A percentile compares a stretch with the other conserved stretches of the same genome.
phyloP scores from a whole-genome alignment of 2,797 vertebrate species.

The Malurus splendens region DNA sequence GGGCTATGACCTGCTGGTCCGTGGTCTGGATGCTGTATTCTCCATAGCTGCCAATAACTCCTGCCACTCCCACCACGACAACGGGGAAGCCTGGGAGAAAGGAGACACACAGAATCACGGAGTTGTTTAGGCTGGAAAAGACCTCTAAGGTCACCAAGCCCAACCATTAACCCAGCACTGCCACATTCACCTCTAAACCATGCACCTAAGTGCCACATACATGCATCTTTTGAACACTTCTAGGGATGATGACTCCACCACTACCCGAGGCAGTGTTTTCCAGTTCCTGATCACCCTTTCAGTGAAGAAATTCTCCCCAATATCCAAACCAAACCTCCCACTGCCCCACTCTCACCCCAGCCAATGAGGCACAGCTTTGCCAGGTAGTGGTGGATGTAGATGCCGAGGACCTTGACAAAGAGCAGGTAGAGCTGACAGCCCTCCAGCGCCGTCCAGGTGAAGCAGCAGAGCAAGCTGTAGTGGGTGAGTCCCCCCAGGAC shows the following conservation, averaged over 20 bases:
- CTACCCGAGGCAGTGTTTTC: background rate
- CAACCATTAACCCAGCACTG: background rate
- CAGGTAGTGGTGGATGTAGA: conserved; percentile 75
- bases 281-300: background rate
- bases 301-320: background rate
- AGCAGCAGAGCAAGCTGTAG: conserved; percentile 79
- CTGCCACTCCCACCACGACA: conserved; percentile 43
- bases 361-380: conserved; percentile 76
- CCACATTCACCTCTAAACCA: background rate
- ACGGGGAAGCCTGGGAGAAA: conserved; percentile 50
- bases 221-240: background rate
- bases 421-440: conserved; percentile 82
- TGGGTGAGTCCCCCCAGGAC: conserved; percentile 70
- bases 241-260: background rate
- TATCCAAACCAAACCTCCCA: background rate
- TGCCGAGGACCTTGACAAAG: conserved; percentile 80
- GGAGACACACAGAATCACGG: background rate
- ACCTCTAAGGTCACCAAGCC: background rate
- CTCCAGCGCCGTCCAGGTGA: conserved; percentile 84
- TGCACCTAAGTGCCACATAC: background rate
- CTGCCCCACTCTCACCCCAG: conserved; percentile 73
- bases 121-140: background rate
- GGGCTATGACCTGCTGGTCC: background rate
- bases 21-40: background rate
- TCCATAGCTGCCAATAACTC: conserved; percentile 48